These are phyloP conservation scores for Acrobasis repandana DNA, from an alignment of 2,888 invertebrate genomes.

Conservation along the genomic window DNA sequence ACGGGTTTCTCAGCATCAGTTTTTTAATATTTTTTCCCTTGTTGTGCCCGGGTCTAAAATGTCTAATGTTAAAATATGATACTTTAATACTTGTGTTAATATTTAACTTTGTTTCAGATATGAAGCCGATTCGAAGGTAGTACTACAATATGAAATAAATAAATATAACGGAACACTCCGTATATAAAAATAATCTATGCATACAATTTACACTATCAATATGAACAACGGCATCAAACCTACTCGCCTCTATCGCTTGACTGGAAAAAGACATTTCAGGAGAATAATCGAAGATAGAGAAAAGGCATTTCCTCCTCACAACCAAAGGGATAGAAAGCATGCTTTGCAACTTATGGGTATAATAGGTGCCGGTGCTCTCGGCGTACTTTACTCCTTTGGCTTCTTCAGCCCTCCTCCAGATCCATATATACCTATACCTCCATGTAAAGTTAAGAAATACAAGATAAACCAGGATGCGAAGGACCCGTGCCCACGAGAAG, in stretches of 20 bases:
- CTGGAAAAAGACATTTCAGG: conserved; percentile 46
- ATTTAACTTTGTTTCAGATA: no score
- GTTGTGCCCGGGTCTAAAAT: no score
- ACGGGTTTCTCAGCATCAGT: no score
- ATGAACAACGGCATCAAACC: conserved; percentile 58
- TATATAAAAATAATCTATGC: neutral
- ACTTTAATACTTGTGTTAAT: no score
- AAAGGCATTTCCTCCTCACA: conserved; percentile 26
- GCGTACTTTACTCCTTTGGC: conserved; percentile 42
- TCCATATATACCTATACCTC: conserved; percentile 17
- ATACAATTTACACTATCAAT: neutral
- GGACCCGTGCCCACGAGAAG: neutral
- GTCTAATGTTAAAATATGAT: no score
- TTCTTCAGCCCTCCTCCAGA: conserved; percentile 32
- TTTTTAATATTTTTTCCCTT: no score
- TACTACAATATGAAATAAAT: conserved; percentile 4
- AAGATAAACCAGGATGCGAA: neutral
- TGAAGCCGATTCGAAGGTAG: no score
- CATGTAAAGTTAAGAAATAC: conserved; percentile 8
- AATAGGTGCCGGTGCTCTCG: conserved; percentile 25
- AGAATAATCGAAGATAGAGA: conserved; percentile 38
- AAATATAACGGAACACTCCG: neutral
- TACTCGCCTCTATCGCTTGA: conserved; percentile 55
- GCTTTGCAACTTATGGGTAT: conserved; percentile 34
- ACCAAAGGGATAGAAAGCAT: conserved; percentile 33